A percentile compares a stretch with the other conserved stretches of the same genome.
phyloP scores from a whole-genome alignment of 2,888 invertebrate species.

The Arenicola marina region DNA sequence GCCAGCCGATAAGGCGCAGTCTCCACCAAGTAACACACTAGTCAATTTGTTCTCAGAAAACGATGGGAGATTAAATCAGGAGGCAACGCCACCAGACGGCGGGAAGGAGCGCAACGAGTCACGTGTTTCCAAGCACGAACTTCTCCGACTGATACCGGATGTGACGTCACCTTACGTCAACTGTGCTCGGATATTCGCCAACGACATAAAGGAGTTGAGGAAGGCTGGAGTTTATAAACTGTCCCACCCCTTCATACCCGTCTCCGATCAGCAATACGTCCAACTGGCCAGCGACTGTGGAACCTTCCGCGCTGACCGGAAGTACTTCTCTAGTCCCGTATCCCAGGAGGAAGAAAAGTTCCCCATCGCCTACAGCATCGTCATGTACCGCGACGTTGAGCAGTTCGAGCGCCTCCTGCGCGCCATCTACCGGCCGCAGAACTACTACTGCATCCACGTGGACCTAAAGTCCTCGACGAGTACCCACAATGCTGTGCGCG shows the following conservation, averaged over 20 bases:
- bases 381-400: constrained; percentile 25
- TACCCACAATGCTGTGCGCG: constrained; percentile 3
- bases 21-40: too few species aligned
- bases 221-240: neutral
- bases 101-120: too few species aligned
- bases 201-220: too few species aligned
- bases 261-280: neutral
- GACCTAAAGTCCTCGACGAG: constrained; percentile 16
- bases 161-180: too few species aligned
- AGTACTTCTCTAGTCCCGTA: constrained; percentile 12
- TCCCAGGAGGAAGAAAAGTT: constrained; percentile 22
- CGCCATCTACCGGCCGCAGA: constrained; percentile 31
- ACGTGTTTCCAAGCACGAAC: too few species aligned
- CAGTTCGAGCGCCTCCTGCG: constrained; percentile 28
- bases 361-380: constrained; percentile 27
- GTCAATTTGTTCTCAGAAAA: too few species aligned
- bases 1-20: too few species aligned
- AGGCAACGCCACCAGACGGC: too few species aligned
- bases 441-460: constrained; percentile 31
- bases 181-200: too few species aligned
- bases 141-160: too few species aligned
- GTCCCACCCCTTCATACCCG: neutral
- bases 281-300: neutral
- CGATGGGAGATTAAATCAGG: too few species aligned
- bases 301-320: neutral